A percentile compares a stretch with the other conserved stretches of the same genome.
Conservation (phyloP, 2,888 invertebrate genomes). For the Eristalis arbustorum region DNA sequence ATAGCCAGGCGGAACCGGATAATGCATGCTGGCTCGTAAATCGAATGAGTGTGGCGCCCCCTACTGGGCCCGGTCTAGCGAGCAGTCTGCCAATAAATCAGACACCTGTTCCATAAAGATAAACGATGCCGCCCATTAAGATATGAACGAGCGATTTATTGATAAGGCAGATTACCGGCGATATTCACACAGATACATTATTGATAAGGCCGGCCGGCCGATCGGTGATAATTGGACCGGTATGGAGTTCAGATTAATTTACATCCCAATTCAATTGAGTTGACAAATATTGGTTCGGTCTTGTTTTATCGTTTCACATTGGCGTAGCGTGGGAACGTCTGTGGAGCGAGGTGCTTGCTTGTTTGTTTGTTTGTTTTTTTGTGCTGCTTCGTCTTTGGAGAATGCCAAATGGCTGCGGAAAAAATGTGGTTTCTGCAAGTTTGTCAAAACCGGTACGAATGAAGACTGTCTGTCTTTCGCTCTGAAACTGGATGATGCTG, state of each 20-base stretch:
- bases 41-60: constrained; percentile 37
- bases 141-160: constrained; percentile 15
- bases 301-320: neutral
- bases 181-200: constrained; percentile 32
- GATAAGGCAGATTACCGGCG: constrained; percentile 18
- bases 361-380: neutral
- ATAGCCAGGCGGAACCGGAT: neutral
- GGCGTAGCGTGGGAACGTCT: neutral
- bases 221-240: neutral
- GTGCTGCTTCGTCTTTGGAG: neutral
- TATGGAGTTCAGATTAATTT: constrained; percentile 25
- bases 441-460: neutral
- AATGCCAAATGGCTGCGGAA: neutral
- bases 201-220: constrained; percentile 27
- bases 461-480: neutral
- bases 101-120: constrained; percentile 33
- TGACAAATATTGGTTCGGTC: neutral
- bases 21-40: constrained; percentile 47
- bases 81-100: constrained; percentile 17
- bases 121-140: constrained; percentile 3
- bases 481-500: neutral
- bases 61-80: constrained; percentile 8
- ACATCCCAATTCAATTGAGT: constrained; percentile 6
- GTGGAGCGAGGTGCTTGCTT: neutral
- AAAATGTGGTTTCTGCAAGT: neutral